These are phyloP conservation scores for Ophioninae sp. DNA, from an alignment of 2,888 invertebrate genomes.

Conservation along the genomic window DNA sequence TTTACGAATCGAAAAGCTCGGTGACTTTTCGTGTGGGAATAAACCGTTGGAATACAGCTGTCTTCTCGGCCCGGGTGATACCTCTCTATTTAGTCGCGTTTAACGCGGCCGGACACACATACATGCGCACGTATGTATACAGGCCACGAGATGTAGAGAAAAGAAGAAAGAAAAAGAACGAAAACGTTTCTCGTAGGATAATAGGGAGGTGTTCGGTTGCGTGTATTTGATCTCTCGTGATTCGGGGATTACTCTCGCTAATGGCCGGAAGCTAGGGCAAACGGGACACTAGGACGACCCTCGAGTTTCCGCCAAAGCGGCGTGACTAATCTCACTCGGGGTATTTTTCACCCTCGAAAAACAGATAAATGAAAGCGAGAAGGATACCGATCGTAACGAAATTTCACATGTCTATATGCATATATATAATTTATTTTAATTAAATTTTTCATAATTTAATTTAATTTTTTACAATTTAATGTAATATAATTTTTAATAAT, in stretches of 20 bases:
- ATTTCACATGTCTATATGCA: neutral
- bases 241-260: constrained; percentile 54
- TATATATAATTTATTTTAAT: no score
- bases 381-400: neutral
- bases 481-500: no score
- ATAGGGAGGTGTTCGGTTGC: constrained; percentile 34
- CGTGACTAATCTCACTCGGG: constrained; percentile 62
- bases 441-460: no score
- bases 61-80: neutral
- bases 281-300: constrained; percentile 27
- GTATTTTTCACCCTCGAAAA: constrained; percentile 51
- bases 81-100: neutral
- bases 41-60: neutral
- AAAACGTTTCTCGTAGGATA: constrained; percentile 3
- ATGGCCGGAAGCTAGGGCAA: constrained; percentile 57
- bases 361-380: neutral
- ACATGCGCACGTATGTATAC: neutral
- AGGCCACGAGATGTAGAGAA: neutral
- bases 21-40: neutral
- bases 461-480: no score
- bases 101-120: neutral
- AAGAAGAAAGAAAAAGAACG: neutral
- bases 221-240: constrained; percentile 50
- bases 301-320: constrained; percentile 59
- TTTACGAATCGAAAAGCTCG: neutral